phyloP scores from a whole-genome alignment of 2,113 vertebrate species.

The Lagopus leucura region DNA sequence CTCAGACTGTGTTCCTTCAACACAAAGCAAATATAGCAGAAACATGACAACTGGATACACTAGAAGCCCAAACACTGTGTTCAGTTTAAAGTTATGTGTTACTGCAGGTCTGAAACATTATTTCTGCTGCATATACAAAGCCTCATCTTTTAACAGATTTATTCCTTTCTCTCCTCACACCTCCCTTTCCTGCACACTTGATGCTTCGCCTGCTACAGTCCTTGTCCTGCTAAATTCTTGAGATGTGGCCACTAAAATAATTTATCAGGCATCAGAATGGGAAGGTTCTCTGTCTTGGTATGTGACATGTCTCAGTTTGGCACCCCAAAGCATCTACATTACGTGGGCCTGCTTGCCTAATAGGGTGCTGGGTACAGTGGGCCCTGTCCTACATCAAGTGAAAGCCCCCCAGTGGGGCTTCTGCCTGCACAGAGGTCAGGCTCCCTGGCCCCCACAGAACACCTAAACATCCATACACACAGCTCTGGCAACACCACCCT shows the following conservation, averaged over 20 bases:
- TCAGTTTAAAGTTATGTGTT: not conserved
- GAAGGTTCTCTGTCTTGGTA: not conserved
- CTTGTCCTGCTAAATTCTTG: not conserved
- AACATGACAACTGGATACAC: not conserved
- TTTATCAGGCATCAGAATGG: not conserved
- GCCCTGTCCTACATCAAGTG: not conserved
- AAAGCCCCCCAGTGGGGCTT: not conserved
- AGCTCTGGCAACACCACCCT: not conserved
- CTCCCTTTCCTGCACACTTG: not conserved
- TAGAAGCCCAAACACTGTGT: not conserved
- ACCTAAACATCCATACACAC: not conserved
- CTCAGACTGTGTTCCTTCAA: not conserved
- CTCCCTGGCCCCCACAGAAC: not conserved
- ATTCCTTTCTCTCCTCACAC: not conserved
- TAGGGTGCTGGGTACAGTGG: not conserved
- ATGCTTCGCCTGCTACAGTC: not conserved
- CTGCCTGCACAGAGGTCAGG: not conserved
- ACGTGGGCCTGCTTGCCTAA: not conserved
- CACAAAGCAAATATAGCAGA: constrained; percentile 6
- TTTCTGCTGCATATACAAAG: constrained; percentile 37
- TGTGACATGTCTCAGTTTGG: not conserved
- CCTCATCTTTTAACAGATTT: not conserved
- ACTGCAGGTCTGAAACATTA: constrained; percentile 36
- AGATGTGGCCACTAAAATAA: not conserved
- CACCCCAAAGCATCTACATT: not conserved